Percentiles rank a stretch among this genome's conserved stretches.
These are phyloP conservation scores for Eremophila alpestris DNA, from an alignment of 2,797 vertebrate genomes.

Conservation along the genomic window DNA sequence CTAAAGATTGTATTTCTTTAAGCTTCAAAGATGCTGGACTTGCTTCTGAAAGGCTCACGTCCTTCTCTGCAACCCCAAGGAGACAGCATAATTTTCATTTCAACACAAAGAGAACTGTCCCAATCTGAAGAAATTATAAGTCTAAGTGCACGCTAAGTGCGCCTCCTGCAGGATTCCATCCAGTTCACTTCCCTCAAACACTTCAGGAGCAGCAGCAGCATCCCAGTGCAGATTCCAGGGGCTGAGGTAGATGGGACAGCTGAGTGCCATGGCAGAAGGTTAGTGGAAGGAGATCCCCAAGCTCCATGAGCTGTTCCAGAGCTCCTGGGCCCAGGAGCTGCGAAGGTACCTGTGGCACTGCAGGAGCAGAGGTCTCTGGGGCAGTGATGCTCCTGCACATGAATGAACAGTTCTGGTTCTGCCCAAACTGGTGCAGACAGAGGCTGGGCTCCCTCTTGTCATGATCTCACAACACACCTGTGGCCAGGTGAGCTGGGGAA, in stretches of 20 bases:
- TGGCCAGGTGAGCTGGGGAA: background rate
- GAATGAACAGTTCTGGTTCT: background rate
- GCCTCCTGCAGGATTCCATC: background rate
- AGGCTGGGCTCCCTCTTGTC: background rate
- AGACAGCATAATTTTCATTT: background rate
- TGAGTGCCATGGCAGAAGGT: background rate
- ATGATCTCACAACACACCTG: accelerated
- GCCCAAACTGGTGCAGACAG: background rate
- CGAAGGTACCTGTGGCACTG: background rate
- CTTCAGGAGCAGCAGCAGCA: background rate
- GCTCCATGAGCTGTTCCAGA: background rate
- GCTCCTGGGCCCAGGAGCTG: background rate
- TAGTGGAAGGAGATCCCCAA: background rate
- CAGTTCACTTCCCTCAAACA: accelerated
- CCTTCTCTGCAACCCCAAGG: background rate
- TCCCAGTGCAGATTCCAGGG: background rate
- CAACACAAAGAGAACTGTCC: background rate
- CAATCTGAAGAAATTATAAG: background rate
- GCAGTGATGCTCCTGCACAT: background rate
- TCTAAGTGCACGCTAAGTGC: background rate
- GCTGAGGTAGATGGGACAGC: background rate
- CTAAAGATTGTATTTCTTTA: background rate
- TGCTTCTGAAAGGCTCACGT: background rate
- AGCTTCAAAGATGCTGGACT: background rate
- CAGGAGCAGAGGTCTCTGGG: background rate